These are phyloP conservation scores for Rhodophaea formosa DNA, from an alignment of 2,888 invertebrate species.

Conservation along the genomic window DNA sequence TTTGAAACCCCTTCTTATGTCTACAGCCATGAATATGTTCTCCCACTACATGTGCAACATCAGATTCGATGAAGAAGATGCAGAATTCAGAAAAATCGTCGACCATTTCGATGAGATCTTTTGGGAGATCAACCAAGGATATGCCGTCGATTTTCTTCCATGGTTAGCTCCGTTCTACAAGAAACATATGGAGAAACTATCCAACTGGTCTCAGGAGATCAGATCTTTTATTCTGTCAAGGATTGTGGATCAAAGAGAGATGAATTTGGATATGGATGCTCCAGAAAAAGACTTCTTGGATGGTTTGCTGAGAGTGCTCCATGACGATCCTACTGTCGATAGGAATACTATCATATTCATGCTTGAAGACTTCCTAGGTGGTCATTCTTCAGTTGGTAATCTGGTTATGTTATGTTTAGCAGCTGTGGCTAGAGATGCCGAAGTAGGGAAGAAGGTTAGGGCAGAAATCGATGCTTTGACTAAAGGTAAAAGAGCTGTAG, in stretches of 20 bases:
- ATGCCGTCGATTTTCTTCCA: constrained; percentile 92
- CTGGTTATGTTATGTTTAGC: constrained; percentile 89
- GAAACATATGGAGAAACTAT: constrained; percentile 84
- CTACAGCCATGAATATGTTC: constrained; percentile 92
- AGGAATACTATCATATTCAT: constrained; percentile 90
- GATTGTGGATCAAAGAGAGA: constrained; percentile 83
- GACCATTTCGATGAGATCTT: constrained; percentile 92
- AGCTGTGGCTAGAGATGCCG: constrained; percentile 84
- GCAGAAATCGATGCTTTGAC: constrained; percentile 85
- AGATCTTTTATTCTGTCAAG: constrained; percentile 87
- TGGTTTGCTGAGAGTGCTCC: constrained; percentile 86
- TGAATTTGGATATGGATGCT: constrained; percentile 78
- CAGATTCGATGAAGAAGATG: constrained; percentile 84
- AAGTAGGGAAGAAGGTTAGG: constrained; percentile 84
- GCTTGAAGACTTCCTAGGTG: constrained; percentile 93
- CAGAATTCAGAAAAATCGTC: constrained; percentile 85
- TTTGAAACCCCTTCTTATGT: constrained; percentile 86
- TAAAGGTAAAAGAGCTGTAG: constrained; percentile 78
- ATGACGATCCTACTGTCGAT: constrained; percentile 84
- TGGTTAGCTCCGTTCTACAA: constrained; percentile 88
- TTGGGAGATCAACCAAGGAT: constrained; percentile 95
- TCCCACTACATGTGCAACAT: constrained; percentile 92
- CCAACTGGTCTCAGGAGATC: constrained; percentile 86
- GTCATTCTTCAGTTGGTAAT: constrained; percentile 93
- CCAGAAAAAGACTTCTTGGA: constrained; percentile 90